Evolutionary conservation across 53 echinoderm and acorn worm genomes (phyloP).

Genomic region (Crossaster papposus): DNA sequence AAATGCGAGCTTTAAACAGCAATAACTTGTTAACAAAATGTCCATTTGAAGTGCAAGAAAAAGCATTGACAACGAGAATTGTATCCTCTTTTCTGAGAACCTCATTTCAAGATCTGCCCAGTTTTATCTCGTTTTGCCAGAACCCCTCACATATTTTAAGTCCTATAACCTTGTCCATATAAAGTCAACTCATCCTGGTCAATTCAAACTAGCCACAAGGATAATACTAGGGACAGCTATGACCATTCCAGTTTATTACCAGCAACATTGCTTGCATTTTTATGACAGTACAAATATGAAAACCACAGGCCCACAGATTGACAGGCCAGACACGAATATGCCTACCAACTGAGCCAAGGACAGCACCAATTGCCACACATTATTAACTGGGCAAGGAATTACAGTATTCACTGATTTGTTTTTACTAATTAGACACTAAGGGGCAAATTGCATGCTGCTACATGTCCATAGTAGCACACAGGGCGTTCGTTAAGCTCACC

Average conservation of each 20-base stretch:
- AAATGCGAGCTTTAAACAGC: too few relatives aligned
- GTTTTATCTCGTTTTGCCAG: too few relatives aligned
- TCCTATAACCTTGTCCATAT: background rate
- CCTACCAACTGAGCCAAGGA: background rate
- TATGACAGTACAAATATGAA: background rate
- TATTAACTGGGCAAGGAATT: background rate
- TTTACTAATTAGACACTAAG: background rate
- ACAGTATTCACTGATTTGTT: background rate
- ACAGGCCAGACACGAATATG: conserved; percentile 7
- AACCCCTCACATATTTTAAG: too few relatives aligned
- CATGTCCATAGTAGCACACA: too few relatives aligned
- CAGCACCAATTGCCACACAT: background rate
- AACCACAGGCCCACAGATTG: background rate
- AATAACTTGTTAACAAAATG: too few relatives aligned
- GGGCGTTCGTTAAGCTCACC: too few relatives aligned
- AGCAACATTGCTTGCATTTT: background rate
- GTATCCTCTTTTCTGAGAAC: too few relatives aligned
- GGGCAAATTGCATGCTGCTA: background rate
- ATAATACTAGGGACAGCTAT: background rate
- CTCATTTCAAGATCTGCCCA: too few relatives aligned
- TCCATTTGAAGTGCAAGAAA: too few relatives aligned
- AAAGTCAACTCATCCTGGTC: conserved; percentile 29
- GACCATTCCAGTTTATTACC: background rate
- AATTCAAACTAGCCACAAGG: background rate
- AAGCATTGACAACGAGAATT: too few relatives aligned